Percentiles rank a stretch among this genome's conserved stretches.
These are phyloP conservation scores for Amphiura filiformis DNA, from an alignment of 35 echinoderm and acorn worm species.

Conservation along the genomic window DNA sequence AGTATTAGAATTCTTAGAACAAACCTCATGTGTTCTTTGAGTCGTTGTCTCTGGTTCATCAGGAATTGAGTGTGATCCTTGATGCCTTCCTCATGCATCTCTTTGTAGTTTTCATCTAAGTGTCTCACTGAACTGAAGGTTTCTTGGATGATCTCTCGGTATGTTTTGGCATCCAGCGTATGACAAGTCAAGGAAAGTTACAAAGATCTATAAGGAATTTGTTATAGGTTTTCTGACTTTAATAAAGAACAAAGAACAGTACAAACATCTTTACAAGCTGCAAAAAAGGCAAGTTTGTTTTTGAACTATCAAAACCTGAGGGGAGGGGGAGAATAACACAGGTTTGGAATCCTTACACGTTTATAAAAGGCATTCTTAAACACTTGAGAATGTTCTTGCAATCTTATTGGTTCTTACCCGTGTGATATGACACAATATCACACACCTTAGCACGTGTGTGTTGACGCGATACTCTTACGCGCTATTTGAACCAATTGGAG, in stretches of 20 bases:
- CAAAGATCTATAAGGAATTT: not conserved
- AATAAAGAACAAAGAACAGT: not conserved
- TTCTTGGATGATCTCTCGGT: constrained; percentile 89
- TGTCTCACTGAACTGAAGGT: constrained; percentile 68
- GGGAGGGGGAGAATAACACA: not conserved
- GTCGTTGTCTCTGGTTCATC: constrained; percentile 62
- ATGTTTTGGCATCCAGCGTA: constrained; percentile 74
- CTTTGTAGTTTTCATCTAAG: constrained; percentile 70
- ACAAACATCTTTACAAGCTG: not conserved
- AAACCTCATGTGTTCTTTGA: constrained; percentile 90
- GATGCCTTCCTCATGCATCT: constrained; percentile 77
- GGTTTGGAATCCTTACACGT: not conserved
- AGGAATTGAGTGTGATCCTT: constrained; percentile 78
- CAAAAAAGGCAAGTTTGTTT: no score
- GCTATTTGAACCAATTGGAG: no score
- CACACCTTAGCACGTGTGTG: no score
- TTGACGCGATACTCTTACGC: no score
- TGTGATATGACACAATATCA: no score
- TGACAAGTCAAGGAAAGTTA: not conserved
- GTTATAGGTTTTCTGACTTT: not conserved
- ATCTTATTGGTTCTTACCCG: no score
- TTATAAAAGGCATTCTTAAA: not conserved
- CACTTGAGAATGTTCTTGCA: no score
- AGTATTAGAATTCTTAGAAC: no score
- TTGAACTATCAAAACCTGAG: no score